These are phyloP conservation scores for Sebastes alutus DNA, from an alignment of 2,797 vertebrate genomes.

Conservation along the genomic window DNA sequence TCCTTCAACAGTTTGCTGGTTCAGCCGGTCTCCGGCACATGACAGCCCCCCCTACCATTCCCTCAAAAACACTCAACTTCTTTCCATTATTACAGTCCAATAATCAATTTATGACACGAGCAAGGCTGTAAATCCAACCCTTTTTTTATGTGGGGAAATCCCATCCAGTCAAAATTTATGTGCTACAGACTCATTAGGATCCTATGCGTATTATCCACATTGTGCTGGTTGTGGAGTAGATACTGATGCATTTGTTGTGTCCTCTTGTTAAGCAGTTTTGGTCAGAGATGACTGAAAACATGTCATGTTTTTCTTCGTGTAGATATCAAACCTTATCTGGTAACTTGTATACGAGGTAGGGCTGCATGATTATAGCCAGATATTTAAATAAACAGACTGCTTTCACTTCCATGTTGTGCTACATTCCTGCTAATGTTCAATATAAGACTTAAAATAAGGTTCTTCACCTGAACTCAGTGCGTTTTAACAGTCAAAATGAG, in stretches of 20 bases:
- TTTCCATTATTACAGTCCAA: constrained; percentile 39
- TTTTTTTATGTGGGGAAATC: constrained; percentile 43
- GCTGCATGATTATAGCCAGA: too few relatives aligned
- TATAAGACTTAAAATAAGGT: too few relatives aligned
- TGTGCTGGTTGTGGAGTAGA: too few relatives aligned
- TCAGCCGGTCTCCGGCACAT: constrained; percentile 68
- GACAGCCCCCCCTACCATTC: constrained; percentile 11
- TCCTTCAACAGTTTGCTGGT: constrained; percentile 81
- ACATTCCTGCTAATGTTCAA: too few relatives aligned
- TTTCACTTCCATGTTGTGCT: too few relatives aligned
- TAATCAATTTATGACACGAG: constrained; percentile 52
- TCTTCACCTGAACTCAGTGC: too few relatives aligned
- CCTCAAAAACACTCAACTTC: constrained; percentile 61
- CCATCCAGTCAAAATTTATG: constrained; percentile 25
- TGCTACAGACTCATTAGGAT: constrained; percentile 30
- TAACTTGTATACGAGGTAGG: too few relatives aligned
- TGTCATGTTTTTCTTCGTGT: neutral
- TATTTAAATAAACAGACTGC: too few relatives aligned
- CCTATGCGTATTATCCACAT: neutral
- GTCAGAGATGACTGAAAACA: neutral
- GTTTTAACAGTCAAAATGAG: too few relatives aligned
- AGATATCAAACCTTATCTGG: too few relatives aligned
- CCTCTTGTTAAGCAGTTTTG: too few relatives aligned
- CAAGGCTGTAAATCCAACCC: constrained; percentile 42
- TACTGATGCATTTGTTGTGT: too few relatives aligned